Conservation (phyloP, 2,888 invertebrate genomes). For the Conchocele bisecta region DNA sequence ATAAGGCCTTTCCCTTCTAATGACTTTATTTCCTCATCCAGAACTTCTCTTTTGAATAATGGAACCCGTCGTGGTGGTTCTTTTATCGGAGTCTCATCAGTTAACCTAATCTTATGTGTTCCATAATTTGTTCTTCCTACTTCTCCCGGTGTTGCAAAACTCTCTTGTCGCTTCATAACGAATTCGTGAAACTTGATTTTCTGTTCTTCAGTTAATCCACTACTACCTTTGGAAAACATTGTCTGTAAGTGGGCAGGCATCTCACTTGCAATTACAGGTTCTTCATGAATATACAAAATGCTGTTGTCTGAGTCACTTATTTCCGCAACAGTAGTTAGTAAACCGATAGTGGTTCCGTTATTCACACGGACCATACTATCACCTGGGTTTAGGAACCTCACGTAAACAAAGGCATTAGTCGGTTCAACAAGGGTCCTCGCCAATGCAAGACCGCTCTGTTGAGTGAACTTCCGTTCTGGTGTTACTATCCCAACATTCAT, state of each 20-base stretch:
- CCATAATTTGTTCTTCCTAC: constrained; percentile 1
- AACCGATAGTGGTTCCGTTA: not conserved
- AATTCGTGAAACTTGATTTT: not conserved
- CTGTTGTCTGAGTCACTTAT: not conserved
- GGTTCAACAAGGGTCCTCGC: no score
- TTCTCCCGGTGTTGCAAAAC: not conserved
- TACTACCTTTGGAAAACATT: not conserved
- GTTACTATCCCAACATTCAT: no score
- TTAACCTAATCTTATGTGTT: constrained; percentile 4
- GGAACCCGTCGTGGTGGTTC: constrained; percentile 3
- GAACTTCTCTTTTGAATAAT: constrained; percentile 8
- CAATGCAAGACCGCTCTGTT: no score
- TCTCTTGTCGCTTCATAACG: not conserved
- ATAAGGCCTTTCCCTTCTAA: constrained; percentile 8
- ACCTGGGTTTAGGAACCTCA: constrained; percentile 6
- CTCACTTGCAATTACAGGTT: no score
- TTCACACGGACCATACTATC: not conserved
- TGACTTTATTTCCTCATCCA: constrained; percentile 1
- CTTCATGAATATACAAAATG: no score
- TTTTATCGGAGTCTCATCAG: constrained; percentile 8
- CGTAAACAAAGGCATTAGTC: no score
- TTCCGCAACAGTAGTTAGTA: constrained; percentile 1
- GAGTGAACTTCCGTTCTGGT: no score
- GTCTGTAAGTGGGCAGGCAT: constrained; percentile 11
- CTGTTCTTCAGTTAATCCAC: not conserved